These are phyloP conservation scores for Crenuchus spilurus DNA, from an alignment of 2,797 vertebrate species.

Conservation along the genomic window DNA sequence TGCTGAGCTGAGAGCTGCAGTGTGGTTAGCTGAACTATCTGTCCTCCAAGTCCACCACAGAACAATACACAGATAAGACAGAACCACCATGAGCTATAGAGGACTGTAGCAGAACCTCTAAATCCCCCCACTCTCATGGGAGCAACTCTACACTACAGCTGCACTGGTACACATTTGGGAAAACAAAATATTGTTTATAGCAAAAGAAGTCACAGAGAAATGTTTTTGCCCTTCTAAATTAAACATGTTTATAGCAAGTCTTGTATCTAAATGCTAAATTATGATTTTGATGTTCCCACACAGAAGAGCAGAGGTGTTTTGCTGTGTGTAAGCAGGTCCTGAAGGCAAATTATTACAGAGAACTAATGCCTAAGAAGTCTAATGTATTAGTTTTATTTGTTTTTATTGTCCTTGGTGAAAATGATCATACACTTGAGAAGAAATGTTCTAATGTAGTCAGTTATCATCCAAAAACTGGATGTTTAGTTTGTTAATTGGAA, in stretches of 20 bases:
- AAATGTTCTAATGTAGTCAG: too few relatives aligned
- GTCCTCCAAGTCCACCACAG: constrained; percentile 8
- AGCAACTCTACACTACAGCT: constrained; percentile 13
- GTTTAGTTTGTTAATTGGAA: too few relatives aligned
- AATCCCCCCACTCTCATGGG: neutral
- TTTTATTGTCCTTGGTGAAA: neutral
- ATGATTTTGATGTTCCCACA: constrained; percentile 5
- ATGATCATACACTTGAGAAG: neutral
- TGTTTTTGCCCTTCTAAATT: neutral
- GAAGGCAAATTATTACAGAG: neutral
- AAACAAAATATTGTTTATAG: neutral
- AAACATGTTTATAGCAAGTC: neutral
- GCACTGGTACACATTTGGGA: neutral
- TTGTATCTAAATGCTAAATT: neutral
- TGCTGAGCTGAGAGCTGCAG: constrained; percentile 41
- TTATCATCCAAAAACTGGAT: too few relatives aligned
- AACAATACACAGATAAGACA: constrained; percentile 3
- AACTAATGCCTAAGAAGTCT: neutral
- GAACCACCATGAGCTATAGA: neutral
- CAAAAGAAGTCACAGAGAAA: neutral
- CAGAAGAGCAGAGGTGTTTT: neutral
- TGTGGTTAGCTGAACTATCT: constrained; percentile 2
- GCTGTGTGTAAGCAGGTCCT: neutral
- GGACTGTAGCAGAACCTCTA: neutral
- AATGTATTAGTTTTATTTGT: neutral